Conservation (phyloP, 2,113 vertebrate genomes). For the Mormyrus lacerda region DNA sequence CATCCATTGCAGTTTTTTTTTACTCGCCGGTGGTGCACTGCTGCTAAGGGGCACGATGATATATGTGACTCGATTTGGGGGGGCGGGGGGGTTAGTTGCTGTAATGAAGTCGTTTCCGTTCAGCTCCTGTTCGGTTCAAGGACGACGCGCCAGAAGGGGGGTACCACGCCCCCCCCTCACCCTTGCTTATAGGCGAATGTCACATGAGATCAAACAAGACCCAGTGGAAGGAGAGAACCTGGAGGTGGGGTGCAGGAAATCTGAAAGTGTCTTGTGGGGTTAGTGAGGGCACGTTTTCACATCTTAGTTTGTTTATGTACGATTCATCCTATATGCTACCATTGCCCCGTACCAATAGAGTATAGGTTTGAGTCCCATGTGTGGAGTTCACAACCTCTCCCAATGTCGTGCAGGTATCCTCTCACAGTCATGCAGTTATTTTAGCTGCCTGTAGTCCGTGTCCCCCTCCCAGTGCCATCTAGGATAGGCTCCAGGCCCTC, state of each 20-base stretch:
- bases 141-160: neutral
- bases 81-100: neutral
- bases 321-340: neutral
- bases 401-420: neutral
- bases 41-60: neutral
- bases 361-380: neutral
- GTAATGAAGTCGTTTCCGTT: constrained; percentile 16
- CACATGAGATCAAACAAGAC: neutral
- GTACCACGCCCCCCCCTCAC: neutral
- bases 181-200: neutral
- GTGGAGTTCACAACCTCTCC: neutral
- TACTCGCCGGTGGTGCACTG: neutral
- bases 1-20: neutral
- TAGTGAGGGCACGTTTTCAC: neutral
- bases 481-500: neutral
- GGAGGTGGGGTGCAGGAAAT: neutral
- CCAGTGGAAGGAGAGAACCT: neutral
- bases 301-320: neutral
- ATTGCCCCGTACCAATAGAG: neutral
- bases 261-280: neutral
- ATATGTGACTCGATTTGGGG: neutral
- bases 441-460: neutral
- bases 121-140: neutral
- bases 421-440: neutral
- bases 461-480: neutral